These are phyloP conservation scores for Cyprinodon diabolis DNA, from an alignment of 2,797 vertebrate genomes.

Conservation along the genomic window DNA sequence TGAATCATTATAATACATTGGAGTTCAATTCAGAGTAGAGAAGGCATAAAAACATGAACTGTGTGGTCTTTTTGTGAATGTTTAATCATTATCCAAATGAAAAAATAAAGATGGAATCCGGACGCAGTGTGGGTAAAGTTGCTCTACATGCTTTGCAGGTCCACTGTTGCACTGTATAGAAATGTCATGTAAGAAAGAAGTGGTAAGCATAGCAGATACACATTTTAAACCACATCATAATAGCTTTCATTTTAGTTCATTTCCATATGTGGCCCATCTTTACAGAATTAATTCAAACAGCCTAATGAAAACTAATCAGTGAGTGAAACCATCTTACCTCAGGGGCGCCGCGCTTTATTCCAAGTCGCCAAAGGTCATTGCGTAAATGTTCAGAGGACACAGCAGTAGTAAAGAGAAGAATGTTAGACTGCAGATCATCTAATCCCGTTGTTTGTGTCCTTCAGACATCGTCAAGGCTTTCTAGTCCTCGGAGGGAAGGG, in stretches of 20 bases:
- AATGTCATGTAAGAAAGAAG: constrained; percentile 22
- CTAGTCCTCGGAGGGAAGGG: constrained; percentile 69
- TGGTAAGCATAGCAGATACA: constrained; percentile 23
- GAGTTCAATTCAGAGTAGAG: not conserved
- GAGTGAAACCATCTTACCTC: constrained; percentile 57
- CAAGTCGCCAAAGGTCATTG: constrained; percentile 75
- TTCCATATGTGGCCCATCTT: constrained; percentile 32
- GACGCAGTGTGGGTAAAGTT: constrained; percentile 22
- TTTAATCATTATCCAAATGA: constrained; percentile 20
- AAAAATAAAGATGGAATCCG: constrained; percentile 7
- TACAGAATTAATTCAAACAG: constrained; percentile 8
- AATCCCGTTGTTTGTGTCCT: constrained; percentile 75
- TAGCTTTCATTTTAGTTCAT: not conserved
- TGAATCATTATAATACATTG: not conserved
- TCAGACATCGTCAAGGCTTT: constrained; percentile 64
- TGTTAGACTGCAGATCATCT: constrained; percentile 55
- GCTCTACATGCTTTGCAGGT: not conserved
- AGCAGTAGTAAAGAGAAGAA: constrained; percentile 56
- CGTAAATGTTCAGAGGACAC: constrained; percentile 64
- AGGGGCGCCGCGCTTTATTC: constrained; percentile 55
- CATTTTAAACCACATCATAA: constrained; percentile 2
- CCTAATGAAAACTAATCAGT: not conserved
- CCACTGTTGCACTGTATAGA: not conserved
- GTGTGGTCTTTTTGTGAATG: constrained; percentile 7
- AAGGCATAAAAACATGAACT: not conserved